Evolutionary conservation across 2,113 vertebrate species (phyloP).

Genomic region (Siphamia tubifer): DNA sequence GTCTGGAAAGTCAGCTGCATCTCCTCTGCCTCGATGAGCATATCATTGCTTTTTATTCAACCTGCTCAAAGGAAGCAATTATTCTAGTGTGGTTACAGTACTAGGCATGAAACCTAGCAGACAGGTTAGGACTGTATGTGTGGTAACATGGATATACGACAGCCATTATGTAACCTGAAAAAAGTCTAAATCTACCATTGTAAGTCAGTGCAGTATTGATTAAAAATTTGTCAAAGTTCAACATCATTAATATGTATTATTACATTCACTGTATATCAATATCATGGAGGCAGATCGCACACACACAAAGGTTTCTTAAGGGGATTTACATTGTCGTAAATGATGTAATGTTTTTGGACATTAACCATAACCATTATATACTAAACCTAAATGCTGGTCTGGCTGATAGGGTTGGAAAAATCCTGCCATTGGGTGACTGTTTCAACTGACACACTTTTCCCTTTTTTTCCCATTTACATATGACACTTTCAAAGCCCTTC

Average conservation of each 20-base stretch:
- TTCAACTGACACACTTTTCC: no score
- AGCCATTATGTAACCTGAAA: conserved; percentile 62
- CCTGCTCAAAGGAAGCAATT: conserved; percentile 22
- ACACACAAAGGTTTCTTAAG: no score
- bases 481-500: no score
- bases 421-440: no score
- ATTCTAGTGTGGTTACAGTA: conserved; percentile 21
- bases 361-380: no score
- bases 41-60: conserved; percentile 8
- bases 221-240: conserved; percentile 39
- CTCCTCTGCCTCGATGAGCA: no score
- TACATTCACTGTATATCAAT: background rate
- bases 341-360: no score
- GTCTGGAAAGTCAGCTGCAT: background rate
- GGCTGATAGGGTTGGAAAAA: no score
- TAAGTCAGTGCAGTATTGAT: conserved; percentile 34
- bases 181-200: conserved; percentile 56
- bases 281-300: background rate
- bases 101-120: no score
- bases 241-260: conserved; percentile 10
- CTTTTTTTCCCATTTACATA: no score
- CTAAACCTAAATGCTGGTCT: no score
- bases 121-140: conserved; percentile 38
- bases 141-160: conserved; percentile 49
- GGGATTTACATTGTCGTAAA: no score